phyloP scores from a whole-genome alignment of 2,888 invertebrate genomes.

The Cheilosia pagana region DNA sequence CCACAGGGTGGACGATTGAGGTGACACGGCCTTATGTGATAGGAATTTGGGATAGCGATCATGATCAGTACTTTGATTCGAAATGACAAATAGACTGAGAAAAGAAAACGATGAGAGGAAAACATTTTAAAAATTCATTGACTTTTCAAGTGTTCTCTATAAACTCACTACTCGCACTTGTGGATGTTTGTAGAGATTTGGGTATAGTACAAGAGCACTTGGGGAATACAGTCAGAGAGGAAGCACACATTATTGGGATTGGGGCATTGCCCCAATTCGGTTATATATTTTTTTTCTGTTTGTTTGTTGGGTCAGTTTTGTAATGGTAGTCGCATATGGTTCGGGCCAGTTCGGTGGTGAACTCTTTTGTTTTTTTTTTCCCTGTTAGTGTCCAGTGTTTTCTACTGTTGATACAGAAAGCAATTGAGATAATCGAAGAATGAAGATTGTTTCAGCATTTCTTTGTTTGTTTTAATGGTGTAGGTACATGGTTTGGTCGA shows the following conservation, averaged over 20 bases:
- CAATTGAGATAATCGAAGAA: background rate
- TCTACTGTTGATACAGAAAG: background rate
- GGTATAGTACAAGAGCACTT: slow-evolving; percentile 20
- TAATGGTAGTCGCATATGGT: slow-evolving; percentile 27
- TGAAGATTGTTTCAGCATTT: too few species aligned
- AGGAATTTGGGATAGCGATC: slow-evolving; percentile 34
- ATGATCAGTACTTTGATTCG: slow-evolving; percentile 17
- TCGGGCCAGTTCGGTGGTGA: slow-evolving; percentile 16
- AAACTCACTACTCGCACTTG: background rate
- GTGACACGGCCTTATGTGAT: slow-evolving; percentile 36
- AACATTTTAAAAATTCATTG: slow-evolving; percentile 47
- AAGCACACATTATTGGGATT: slow-evolving; percentile 40
- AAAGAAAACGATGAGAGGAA: slow-evolving; percentile 21
- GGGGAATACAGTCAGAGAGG: slow-evolving; percentile 18
- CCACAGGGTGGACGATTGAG: background rate
- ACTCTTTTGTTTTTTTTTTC: slow-evolving; percentile 27
- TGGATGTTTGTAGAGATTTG: slow-evolving; percentile 19
- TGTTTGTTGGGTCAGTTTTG: slow-evolving; percentile 7
- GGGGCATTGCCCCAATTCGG: slow-evolving; percentile 53
- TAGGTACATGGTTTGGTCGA: too few species aligned
- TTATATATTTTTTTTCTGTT: background rate
- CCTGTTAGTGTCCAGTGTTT: background rate
- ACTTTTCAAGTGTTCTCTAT: slow-evolving; percentile 51
- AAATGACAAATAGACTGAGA: slow-evolving; percentile 11
- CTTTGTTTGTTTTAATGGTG: too few species aligned